Evolutionary conservation across 2,888 invertebrate genomes (phyloP).

Genomic region (Lepidocyrtoides sp.): DNA sequence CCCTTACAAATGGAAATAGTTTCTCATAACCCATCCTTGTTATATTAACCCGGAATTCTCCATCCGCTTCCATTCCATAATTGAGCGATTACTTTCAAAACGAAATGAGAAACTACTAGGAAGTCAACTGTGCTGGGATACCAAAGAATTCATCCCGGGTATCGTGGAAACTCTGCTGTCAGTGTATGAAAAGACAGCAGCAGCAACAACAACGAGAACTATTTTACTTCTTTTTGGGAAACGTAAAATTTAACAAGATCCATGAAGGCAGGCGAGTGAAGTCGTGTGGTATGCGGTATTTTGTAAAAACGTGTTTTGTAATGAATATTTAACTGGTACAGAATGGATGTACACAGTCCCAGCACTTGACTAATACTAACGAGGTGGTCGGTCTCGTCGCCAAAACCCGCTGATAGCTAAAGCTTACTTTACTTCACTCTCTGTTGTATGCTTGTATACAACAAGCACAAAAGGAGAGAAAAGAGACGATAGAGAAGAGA

Average conservation of each 20-base stretch:
- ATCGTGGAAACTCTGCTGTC: too few relatives aligned
- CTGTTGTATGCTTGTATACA: neutral
- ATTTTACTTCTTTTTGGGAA: slow-evolving; percentile 19
- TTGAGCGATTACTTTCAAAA: neutral
- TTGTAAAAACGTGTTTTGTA: slow-evolving; percentile 81
- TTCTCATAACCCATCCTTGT: neutral
- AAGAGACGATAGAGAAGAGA: slow-evolving; percentile 40
- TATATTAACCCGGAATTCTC: neutral
- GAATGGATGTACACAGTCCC: slow-evolving; percentile 81
- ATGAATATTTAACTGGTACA: slow-evolving; percentile 79
- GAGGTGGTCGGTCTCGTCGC: slow-evolving; percentile 82
- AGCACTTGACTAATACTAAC: slow-evolving; percentile 84
- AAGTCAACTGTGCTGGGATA: neutral
- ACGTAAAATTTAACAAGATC: slow-evolving; percentile 57
- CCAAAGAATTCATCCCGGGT: neutral
- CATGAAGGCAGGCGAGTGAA: slow-evolving; percentile 52
- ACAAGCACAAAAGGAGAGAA: slow-evolving; percentile 51
- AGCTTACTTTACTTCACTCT: slow-evolving; percentile 69
- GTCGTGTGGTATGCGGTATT: slow-evolving; percentile 78
- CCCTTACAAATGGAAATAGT: too few relatives aligned
- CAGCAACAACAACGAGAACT: slow-evolving; percentile 16
- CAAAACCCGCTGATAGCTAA: slow-evolving; percentile 80
- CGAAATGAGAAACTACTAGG: neutral
- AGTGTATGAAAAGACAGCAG: neutral
- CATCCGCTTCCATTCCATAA: slow-evolving; percentile 13